Evolutionary conservation across 1,140 invertebrate genomes (phyloP).

Genomic region (Metopolophium dirhodum): DNA sequence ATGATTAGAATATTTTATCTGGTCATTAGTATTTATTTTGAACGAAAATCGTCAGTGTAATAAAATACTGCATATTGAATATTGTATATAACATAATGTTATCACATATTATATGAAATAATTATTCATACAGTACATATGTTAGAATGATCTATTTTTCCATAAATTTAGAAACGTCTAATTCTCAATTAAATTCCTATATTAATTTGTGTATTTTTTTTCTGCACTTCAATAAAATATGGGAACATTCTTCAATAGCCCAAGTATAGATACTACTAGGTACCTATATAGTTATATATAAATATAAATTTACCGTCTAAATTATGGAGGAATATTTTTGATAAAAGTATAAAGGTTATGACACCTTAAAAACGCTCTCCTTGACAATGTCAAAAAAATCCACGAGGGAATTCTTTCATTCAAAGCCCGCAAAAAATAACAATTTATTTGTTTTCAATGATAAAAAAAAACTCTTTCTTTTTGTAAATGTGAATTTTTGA

Average conservation of each 20-base stretch:
- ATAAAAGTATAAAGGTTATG: not conserved
- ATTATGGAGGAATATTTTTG: not conserved
- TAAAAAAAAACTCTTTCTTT: slow-evolving; percentile 1
- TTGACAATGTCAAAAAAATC: not conserved
- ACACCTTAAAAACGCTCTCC: not conserved
- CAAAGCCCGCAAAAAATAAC: not conserved
- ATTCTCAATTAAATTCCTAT: no score
- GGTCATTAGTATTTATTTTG: no score
- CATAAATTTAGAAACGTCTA: no score
- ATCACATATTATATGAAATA: no score
- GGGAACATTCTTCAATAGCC: not conserved
- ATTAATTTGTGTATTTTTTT: no score
- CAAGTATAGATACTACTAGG: not conserved
- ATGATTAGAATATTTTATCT: no score
- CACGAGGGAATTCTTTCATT: not conserved
- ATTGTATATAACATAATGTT: no score
- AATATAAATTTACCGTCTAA: not conserved
- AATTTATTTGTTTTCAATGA: not conserved
- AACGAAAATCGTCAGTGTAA: no score
- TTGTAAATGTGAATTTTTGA: not conserved
- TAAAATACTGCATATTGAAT: no score
- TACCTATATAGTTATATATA: not conserved
- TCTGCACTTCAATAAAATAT: not conserved
- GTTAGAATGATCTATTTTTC: no score
- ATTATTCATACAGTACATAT: no score